Evolutionary conservation across 2,797 vertebrate species (phyloP), one percentile per base, ranked within the genome.

Genomic region (Lepilemur ruficaudatus): DNA sequence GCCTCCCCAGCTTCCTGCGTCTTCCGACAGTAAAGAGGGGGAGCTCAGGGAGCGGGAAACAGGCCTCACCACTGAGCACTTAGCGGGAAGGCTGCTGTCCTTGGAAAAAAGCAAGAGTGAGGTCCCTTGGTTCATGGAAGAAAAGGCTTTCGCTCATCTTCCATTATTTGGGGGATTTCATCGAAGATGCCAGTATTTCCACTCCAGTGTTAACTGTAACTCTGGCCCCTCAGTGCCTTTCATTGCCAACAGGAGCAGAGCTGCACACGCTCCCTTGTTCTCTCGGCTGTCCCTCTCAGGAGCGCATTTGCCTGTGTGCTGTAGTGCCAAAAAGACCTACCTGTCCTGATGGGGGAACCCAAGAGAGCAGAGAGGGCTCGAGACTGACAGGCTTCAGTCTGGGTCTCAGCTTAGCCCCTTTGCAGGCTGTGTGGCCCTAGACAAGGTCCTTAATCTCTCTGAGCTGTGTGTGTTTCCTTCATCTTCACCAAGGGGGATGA

Each of bases 261-360:
- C 57, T 17, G 57, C 61, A 2, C 43, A 4, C 2, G 0, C 20
- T 13, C 9, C 48, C 2, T 0, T 35, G 17, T 48, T 38, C 38
- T 30, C 79, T 69, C 0, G 14, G 18, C 43, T 13, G 3, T 20
- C 52, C 82, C 75, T 69, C 28, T 35, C 1, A 43, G 85, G 32
- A 28, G 69, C 22, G 3, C 32, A 10, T 61, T 30, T 63, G 22
- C 43, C 57, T 61, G 0, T 7, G 0, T 30, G 7, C 32, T 7
- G 1, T 23, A 76, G 25, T 65, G 46, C 41, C 20, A 2, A 23
- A 28, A 28, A 87, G 30, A 14, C 76, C 4, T 7, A 5, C 35
- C 1, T 30, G n/a, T 59, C 57, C 30, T 46, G 4, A 30, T 17
- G 57, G 43, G 46, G 43, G 25, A 35, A 13, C 22, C 28, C 3